Evolutionary conservation across 2,888 invertebrate species (phyloP).

Genomic region (Synergus gifuensis): DNA sequence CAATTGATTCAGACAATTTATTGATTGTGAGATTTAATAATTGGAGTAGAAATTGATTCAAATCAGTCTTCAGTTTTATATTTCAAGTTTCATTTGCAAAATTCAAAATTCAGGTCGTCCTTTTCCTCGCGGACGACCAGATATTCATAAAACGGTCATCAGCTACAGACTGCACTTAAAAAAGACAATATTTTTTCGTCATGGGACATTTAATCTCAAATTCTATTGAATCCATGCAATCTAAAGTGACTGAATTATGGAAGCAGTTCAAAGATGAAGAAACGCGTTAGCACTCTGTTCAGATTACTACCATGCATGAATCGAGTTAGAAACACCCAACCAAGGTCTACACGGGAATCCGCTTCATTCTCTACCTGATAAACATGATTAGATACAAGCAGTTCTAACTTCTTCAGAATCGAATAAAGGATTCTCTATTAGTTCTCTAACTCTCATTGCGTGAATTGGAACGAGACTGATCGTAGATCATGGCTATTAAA

Average conservation of each 20-base stretch:
- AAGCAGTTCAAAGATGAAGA: not conserved
- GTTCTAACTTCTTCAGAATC: not conserved
- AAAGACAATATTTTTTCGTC: not conserved
- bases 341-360: not conserved
- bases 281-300: not conserved
- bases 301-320: not conserved
- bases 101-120: too few relatives aligned
- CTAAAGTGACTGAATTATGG: not conserved
- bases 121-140: too few relatives aligned
- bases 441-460: not conserved
- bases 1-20: not conserved
- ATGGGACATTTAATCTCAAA: not conserved
- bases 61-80: too few relatives aligned
- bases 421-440: not conserved
- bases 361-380: not conserved
- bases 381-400: not conserved
- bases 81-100: too few relatives aligned
- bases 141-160: not conserved
- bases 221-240: not conserved
- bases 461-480: not conserved
- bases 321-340: not conserved
- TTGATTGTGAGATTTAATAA: not conserved
- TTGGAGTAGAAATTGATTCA: not conserved
- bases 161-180: not conserved
- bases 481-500: constrained; percentile 36